Base-by-base conservation (phyloP, 2,797 vertebrate species). In the Smutsia temminckii region DNA sequence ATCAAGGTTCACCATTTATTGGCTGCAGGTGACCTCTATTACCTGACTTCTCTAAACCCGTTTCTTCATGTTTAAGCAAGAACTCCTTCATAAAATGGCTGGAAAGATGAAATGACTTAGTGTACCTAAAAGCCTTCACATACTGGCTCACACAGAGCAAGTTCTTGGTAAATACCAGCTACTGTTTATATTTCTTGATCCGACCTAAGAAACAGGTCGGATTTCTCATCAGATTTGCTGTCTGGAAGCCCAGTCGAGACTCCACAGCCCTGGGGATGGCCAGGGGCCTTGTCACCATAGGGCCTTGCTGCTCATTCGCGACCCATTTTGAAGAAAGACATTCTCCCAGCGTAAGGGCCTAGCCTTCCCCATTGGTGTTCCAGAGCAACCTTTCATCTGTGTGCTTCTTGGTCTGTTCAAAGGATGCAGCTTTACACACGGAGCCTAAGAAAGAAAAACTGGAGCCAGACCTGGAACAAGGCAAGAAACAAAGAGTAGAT, bases 371-470 rank as follows among this genome's bases (percentile, higher is more conserved):
- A 0, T 2, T 10, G 10, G 51, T 8, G 1, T 57, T 34, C 80
- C 40, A 3, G 37, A 68, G 1, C n/a, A 27, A 57, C 46, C 69
- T 80, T 40, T 95, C 55, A 92, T 20, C 51, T 6, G 5, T 37
- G 21, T 63, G n/a, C 61, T 92, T 79, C 57, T 93, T 53, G 92
- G 40, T 96, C 68, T 97, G 2, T 97, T 94, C 92, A 49, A 98
- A 98, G 98, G 98, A 98, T 40, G 97, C 97, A 6, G 97, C 96
- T 17, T 87, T 98, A 64, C 98, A 98, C 42, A 12, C 64, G 63
- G 97, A 98, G 55, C 87, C 89, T 42, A 83, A 91, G 97, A 98
- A 99, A 97, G 96, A 98, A 72, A 98, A 96, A 77, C 95, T 91
- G 64, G 98, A 98, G 72, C 94, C 8, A 14, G 97, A 98, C 96